phyloP scores from a whole-genome alignment of 1,140 invertebrate species.

The Brachystomella parvula region DNA sequence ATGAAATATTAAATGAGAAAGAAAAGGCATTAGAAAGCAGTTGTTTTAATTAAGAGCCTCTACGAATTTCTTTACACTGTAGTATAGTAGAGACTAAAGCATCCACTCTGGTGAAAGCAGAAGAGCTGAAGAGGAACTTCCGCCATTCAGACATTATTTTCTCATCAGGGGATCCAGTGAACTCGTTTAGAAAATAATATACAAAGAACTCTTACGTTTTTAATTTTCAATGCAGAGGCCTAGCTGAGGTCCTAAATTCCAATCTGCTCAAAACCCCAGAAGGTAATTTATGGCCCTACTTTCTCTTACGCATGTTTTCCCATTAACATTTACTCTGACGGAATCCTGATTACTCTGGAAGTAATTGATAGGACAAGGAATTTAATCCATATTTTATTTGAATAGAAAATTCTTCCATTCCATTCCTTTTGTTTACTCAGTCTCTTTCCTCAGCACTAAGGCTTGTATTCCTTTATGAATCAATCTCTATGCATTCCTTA shows the following conservation, averaged over 20 bases:
- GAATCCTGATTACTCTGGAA: not conserved
- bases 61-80: not conserved
- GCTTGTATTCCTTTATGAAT: not conserved
- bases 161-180: constrained; percentile 5
- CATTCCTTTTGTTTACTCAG: not conserved
- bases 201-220: no score
- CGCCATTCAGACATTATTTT: constrained; percentile 11
- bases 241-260: no score
- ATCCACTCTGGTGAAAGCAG: no score
- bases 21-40: not conserved
- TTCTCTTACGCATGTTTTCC: not conserved
- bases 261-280: not conserved
- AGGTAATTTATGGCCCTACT: not conserved
- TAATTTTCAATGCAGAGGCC: no score
- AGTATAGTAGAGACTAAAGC: no score
- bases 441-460: not conserved
- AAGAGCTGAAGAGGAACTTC: no score
- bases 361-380: not conserved
- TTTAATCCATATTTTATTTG: not conserved
- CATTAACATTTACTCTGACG: not conserved
- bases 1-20: constrained; percentile 3
- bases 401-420: not conserved
- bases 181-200: no score
- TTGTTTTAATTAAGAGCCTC: constrained; percentile 10
- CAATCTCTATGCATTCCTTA: not conserved